A percentile compares a stretch with the other conserved stretches of the same genome.
phyloP scores from a whole-genome alignment of 1,140 invertebrate species.

The Drosophila erecta region DNA sequence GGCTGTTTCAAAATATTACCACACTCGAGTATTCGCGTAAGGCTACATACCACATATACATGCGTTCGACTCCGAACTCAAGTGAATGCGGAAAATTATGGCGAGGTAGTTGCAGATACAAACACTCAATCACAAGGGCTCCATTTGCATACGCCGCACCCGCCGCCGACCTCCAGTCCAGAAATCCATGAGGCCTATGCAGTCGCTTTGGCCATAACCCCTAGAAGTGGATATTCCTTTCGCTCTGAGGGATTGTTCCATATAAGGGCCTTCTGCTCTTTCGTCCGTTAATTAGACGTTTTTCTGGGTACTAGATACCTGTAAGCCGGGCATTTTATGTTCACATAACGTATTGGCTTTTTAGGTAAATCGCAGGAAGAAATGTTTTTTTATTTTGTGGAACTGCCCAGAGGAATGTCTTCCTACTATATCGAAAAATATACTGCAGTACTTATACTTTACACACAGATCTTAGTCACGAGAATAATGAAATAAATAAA shows the following conservation, averaged over 20 bases:
- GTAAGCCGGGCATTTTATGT: neutral
- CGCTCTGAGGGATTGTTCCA: constrained; percentile 14
- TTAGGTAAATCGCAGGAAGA: no score
- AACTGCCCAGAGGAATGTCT: no score
- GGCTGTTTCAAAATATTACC: constrained; percentile 74
- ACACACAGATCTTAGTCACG: no score
- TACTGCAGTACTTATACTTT: no score
- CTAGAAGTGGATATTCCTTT: constrained; percentile 16
- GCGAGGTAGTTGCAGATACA: constrained; percentile 70
- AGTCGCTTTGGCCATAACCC: constrained; percentile 39
- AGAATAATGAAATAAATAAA: no score
- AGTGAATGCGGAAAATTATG: constrained; percentile 55
- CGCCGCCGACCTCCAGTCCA: neutral
- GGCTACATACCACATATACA: constrained; percentile 42
- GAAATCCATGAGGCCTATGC: constrained; percentile 27
- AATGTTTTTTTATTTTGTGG: neutral
- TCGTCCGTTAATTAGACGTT: constrained; percentile 22
- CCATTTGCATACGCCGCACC: constrained; percentile 32
- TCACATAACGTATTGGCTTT: neutral
- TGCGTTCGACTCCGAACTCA: constrained; percentile 23
- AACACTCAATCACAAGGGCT: constrained; percentile 71
- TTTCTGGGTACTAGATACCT: neutral
- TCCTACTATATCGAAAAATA: no score
- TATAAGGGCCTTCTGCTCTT: constrained; percentile 15
- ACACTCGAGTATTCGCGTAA: constrained; percentile 29